Evolutionary conservation across 2,113 vertebrate genomes (phyloP).

Genomic region (Ibidorhyncha struthersii): DNA sequence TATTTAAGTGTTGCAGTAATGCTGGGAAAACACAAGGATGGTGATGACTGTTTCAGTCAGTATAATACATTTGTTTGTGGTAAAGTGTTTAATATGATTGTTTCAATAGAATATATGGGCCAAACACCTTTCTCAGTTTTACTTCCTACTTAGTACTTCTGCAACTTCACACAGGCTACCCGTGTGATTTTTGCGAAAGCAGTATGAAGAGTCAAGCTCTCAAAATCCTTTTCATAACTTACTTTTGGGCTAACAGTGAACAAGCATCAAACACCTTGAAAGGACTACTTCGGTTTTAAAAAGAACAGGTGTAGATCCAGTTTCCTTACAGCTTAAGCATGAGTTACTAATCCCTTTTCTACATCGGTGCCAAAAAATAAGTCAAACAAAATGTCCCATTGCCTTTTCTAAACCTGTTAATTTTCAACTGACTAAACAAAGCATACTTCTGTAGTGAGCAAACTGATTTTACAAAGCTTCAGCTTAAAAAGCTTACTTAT

Average conservation of each 20-base stretch:
- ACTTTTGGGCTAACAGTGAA: neutral
- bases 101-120: neutral
- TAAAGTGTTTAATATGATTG: neutral
- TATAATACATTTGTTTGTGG: neutral
- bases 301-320: neutral
- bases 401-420: conserved; percentile 35
- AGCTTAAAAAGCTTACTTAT: neutral
- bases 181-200: neutral
- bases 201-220: neutral
- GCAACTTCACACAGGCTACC: neutral
- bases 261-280: neutral
- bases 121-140: neutral
- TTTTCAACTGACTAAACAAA: conserved; percentile 51
- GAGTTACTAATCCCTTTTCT: neutral
- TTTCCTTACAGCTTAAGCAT: neutral
- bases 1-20: neutral
- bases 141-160: neutral
- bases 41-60: neutral
- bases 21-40: neutral
- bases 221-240: neutral
- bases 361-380: conserved; percentile 9
- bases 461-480: neutral
- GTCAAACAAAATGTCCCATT: conserved; percentile 36
- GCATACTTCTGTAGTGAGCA: neutral
- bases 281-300: neutral